Base-by-base conservation (phyloP, 92 coral and sea anemone genomes). In the Epizoanthus illoricatus region DNA sequence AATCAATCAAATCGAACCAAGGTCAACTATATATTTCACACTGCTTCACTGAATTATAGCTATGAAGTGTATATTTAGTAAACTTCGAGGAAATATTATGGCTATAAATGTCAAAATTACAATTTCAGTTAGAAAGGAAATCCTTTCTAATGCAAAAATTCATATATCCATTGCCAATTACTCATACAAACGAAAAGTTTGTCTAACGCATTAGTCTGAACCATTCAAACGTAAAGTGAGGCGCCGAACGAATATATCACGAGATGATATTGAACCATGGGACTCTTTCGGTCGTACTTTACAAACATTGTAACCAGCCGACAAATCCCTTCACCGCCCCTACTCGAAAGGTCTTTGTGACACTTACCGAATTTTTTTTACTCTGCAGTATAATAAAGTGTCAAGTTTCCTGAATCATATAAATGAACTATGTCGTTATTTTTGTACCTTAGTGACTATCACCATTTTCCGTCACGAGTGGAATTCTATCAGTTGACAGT, bases 391-490 rank as follows among this genome's bases (percentile, higher is more conserved):
- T 28, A 28, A n/a, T n/a, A n/a, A n/a, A 15, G 71, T 20, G 41
- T 62, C 70, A 60, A 76, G 9, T 76, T 62, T 76, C 79, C 69
- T 42, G 41, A 69, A 62, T 19, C 62, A 19, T 55, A 74, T 66
- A 76, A 76, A 57, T 60, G 33, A 11, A 55, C 55, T n/a, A 24
- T 7, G n/a, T 57, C 36, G 17, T 75, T 56, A 5, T 24, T 21
- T 76, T 5, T 10, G 58, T 78, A 78, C 82, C 82, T 78, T 78
- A 7, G 82, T 78, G 67, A 78, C 82, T 36, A 78, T 78, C 70
- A 78, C 82, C 82, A 78, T 78, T 9, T 78, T 64, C 15, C 49
- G 72, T 78, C 60, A 64, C 39, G 71, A 78, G 71, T 55, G 28
- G 19, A 21, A 42, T 54, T 39, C 41, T 58, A 43, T 49, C 57